Conservation (phyloP, 1,140 invertebrate genomes). For the Achatina immaculata region DNA sequence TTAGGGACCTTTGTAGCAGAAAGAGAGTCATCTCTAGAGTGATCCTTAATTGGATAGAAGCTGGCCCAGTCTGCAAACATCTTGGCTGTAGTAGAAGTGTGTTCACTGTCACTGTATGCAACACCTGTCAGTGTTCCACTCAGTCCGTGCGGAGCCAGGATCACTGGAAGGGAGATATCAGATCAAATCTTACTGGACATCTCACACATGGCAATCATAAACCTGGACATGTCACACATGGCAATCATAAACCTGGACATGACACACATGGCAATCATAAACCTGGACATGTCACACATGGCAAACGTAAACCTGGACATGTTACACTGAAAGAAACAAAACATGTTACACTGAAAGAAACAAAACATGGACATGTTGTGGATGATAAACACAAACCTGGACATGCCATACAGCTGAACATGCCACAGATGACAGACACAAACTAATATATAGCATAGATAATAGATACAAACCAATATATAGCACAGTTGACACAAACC, state of each 20-base stretch:
- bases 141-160: conserved; percentile 93
- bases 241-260: background rate
- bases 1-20: conserved; percentile 75
- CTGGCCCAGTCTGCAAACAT: conserved; percentile 93
- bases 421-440: too few species aligned
- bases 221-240: background rate
- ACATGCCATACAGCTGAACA: too few species aligned
- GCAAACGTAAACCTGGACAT: too few species aligned
- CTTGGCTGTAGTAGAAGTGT: conserved; percentile 74
- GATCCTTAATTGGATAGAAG: conserved; percentile 84
- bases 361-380: too few species aligned
- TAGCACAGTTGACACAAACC: too few species aligned
- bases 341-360: too few species aligned
- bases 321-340: too few species aligned
- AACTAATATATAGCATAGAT: too few species aligned
- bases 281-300: background rate
- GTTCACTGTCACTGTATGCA: conserved; percentile 81
- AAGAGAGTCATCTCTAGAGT: conserved; percentile 53
- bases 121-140: conserved; percentile 91
- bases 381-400: too few species aligned
- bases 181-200: background rate
- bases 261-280: background rate
- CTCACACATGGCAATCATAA: background rate
- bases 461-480: too few species aligned
- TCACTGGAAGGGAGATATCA: conserved; percentile 77